phyloP scores from a whole-genome alignment of 1,140 invertebrate species.

The Paramacrobiotus metropolitanus region DNA sequence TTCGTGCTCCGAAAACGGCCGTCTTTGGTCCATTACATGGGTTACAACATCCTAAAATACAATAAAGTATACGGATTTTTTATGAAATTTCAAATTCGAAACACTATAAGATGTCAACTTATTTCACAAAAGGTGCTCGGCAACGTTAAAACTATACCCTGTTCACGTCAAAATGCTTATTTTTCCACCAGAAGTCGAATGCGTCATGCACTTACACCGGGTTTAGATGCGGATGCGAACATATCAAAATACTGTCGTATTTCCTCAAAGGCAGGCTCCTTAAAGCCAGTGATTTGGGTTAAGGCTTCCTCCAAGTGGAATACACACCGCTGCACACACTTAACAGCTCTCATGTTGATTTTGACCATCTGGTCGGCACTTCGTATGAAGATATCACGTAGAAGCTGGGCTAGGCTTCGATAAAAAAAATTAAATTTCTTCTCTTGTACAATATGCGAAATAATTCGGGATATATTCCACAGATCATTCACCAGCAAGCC shows the following conservation, averaged over 20 bases:
- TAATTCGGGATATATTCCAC: background rate
- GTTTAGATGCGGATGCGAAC: background rate
- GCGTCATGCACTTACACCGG: background rate
- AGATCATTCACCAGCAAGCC: background rate
- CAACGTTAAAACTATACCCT: too few species aligned
- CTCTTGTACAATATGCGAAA: background rate
- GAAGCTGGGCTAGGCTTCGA: background rate
- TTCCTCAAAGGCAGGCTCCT: background rate
- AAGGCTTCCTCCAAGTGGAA: background rate
- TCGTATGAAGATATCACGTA: background rate
- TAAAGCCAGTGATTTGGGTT: background rate
- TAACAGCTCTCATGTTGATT: background rate
- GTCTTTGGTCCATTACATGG: background rate
- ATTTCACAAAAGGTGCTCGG: too few species aligned
- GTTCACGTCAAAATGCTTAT: too few species aligned
- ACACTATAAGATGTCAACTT: background rate
- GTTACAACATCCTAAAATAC: slow-evolving; percentile 1
- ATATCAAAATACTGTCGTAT: background rate
- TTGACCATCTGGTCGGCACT: slow-evolving; percentile 4
- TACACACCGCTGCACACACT: background rate
- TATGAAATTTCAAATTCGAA: background rate
- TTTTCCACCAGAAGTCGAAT: too few species aligned
- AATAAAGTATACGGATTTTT: too few species aligned
- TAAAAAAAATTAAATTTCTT: background rate
- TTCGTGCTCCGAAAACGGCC: background rate